Percentiles rank a stretch among this genome's conserved stretches.
These are phyloP conservation scores for Physeter macrocephalus DNA, from an alignment of 2,113 vertebrate species.

Conservation along the genomic window DNA sequence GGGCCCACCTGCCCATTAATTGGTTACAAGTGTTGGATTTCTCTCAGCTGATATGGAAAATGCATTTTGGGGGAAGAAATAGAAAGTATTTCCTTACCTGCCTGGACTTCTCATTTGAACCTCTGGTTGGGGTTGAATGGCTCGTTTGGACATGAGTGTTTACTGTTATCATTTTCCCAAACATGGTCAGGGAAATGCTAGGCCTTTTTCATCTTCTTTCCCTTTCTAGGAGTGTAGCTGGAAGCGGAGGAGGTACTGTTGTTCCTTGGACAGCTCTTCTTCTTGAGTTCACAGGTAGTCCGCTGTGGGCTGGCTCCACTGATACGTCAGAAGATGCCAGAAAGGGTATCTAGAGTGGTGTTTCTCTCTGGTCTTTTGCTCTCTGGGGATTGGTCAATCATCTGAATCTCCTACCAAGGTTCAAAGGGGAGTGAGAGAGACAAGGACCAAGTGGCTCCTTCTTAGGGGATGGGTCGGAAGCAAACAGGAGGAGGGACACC, in stretches of 20 bases:
- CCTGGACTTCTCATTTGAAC: neutral
- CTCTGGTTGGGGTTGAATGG: neutral
- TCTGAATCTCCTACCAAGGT: neutral
- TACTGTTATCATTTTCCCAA: neutral
- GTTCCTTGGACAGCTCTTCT: neutral
- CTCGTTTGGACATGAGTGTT: neutral
- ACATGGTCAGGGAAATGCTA: neutral
- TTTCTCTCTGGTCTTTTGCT: neutral
- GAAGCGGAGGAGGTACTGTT: neutral
- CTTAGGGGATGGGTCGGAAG: neutral
- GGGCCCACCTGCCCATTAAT: neutral
- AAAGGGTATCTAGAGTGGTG: neutral
- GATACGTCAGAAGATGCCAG: neutral
- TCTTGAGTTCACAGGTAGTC: neutral
- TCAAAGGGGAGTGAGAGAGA: neutral
- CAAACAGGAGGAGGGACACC: neutral
- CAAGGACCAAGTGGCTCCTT: neutral
- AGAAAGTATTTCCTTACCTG: neutral
- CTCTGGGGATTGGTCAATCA: neutral
- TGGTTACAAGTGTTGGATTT: neutral
- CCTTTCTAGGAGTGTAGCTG: neutral
- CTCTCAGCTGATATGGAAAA: neutral
- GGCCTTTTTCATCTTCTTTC: neutral
- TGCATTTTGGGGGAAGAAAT: neutral
- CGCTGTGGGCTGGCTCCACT: neutral